These are phyloP conservation scores for Calidris pygmaea DNA, from an alignment of 2,113 vertebrate genomes.

Conservation along the genomic window DNA sequence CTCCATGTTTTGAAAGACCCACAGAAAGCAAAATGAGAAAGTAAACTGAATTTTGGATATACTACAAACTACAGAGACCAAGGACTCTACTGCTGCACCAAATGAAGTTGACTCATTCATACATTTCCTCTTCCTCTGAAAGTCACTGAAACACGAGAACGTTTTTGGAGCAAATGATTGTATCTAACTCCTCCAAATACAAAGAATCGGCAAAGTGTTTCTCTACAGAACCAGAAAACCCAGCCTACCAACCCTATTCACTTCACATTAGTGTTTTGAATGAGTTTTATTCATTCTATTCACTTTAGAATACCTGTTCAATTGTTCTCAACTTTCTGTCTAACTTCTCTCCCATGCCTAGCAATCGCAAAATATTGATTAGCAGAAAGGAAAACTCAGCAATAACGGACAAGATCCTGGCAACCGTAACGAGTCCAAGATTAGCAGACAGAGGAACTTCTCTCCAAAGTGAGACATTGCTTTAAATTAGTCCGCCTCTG, in stretches of 20 bases:
- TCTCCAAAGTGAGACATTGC: not conserved
- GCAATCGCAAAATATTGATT: not conserved
- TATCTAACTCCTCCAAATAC: slow-evolving; percentile 40
- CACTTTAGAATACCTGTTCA: not conserved
- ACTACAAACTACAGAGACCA: not conserved
- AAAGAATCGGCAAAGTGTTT: slow-evolving; percentile 35
- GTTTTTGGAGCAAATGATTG: slow-evolving; percentile 20
- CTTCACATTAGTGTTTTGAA: not conserved
- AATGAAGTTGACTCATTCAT: not conserved
- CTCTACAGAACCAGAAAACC: not conserved
- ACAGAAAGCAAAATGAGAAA: not conserved
- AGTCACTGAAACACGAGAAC: not conserved
- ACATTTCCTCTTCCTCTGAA: slow-evolving; percentile 23
- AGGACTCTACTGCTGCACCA: not conserved
- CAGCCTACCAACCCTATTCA: not conserved
- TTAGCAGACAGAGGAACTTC: not conserved
- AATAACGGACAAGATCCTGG: not conserved
- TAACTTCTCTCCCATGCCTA: not conserved
- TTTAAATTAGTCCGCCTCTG: not conserved
- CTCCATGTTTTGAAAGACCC: not conserved
- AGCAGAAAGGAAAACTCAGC: not conserved
- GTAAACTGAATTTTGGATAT: not conserved
- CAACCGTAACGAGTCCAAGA: not conserved
- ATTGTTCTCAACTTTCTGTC: not conserved
- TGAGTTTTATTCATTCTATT: not conserved